These are phyloP conservation scores for Campylomormyrus tamandua DNA, from an alignment of 2,113 vertebrate genomes.

Conservation along the genomic window DNA sequence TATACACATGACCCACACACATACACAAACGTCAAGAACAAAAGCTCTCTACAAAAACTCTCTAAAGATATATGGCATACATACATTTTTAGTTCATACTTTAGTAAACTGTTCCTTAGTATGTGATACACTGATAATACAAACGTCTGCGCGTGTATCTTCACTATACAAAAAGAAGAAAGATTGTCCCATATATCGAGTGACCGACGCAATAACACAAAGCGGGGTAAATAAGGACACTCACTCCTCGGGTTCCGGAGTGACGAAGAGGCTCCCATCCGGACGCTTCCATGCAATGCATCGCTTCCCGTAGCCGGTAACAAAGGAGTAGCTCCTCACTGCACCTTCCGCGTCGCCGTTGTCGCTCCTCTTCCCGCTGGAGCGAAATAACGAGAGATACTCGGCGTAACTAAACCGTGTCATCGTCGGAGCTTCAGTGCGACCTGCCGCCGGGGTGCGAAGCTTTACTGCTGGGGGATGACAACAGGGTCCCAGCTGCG, in stretches of 20 bases:
- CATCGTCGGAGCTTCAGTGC: constrained; percentile 53
- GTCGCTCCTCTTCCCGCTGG: constrained; percentile 48
- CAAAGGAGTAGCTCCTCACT: constrained; percentile 12
- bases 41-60: neutral
- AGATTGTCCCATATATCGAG: constrained; percentile 26
- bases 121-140: neutral
- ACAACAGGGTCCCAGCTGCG: constrained; percentile 71
- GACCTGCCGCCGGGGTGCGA: neutral
- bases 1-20: neutral
- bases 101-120: neutral
- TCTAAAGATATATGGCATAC: neutral
- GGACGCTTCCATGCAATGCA: constrained; percentile 55
- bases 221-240: constrained; percentile 52
- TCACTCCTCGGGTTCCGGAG: constrained; percentile 66
- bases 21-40: constrained; percentile 12
- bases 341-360: neutral
- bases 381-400: constrained; percentile 83
- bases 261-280: constrained; percentile 50
- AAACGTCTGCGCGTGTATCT: neutral
- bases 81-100: neutral
- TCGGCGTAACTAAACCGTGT: constrained; percentile 85
- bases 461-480: constrained; percentile 54
- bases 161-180: neutral
- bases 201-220: constrained; percentile 33
- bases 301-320: constrained; percentile 35